These are phyloP conservation scores for Clivina fossor DNA, from an alignment of 2,888 invertebrate genomes.

Conservation along the genomic window DNA sequence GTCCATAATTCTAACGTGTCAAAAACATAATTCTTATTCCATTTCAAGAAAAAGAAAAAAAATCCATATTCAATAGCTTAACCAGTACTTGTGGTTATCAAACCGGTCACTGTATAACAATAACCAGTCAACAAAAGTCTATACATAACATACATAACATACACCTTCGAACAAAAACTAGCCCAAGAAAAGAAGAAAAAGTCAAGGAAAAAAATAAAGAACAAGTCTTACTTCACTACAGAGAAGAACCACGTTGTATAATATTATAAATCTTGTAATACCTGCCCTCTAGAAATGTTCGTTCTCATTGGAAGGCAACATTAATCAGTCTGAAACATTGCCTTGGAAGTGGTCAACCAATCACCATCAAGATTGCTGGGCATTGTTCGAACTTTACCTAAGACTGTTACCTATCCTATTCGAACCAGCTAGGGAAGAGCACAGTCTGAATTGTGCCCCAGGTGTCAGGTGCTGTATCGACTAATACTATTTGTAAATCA, in stretches of 20 bases:
- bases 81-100: conserved; percentile 21
- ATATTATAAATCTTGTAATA: conserved; percentile 26
- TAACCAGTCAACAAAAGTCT: conserved; percentile 17
- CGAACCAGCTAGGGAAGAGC: conserved; percentile 38
- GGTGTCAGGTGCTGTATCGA: conserved; percentile 24
- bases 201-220: conserved; percentile 6
- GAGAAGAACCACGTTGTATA: no score
- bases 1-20: conserved; percentile 2
- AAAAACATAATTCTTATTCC: conserved; percentile 11
- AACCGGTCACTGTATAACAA: conserved; percentile 19
- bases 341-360: conserved; percentile 19
- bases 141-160: neutral
- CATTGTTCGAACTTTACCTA: conserved; percentile 47
- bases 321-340: conserved; percentile 32
- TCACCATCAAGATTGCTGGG: conserved; percentile 29
- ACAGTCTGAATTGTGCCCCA: no score
- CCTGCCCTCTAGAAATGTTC: conserved; percentile 18
- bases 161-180: no score
- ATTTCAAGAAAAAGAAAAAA: no score
- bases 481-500: conserved; percentile 46
- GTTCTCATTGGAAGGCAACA: conserved; percentile 23
- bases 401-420: conserved; percentile 48
- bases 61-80: neutral
- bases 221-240: no score
- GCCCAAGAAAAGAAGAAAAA: conserved; percentile 17